Conservation (phyloP, 2,797 vertebrate species). For the Geotrypetes seraphini region DNA sequence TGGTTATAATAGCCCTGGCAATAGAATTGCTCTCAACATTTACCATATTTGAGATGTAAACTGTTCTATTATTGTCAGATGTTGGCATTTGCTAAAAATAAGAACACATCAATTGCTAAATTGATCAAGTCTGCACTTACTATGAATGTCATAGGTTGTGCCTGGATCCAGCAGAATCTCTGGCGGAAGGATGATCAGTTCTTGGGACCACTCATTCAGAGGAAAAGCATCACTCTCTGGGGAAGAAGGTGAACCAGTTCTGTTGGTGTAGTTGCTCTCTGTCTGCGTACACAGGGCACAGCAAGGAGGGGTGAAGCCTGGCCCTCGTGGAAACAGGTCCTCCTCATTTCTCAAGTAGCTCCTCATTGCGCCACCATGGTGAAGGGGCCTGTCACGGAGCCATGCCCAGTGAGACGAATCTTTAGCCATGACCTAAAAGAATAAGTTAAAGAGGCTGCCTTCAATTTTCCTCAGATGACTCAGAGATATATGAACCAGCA, state of each 20-base stretch:
- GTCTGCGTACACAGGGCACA: slow-evolving; percentile 10
- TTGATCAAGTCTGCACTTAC: slow-evolving; percentile 21
- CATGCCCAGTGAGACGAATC: slow-evolving; percentile 36
- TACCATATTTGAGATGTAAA: too few species aligned
- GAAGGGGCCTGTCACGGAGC: slow-evolving; percentile 15
- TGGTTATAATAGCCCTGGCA: too few species aligned
- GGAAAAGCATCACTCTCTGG: neutral
- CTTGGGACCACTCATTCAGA: neutral
- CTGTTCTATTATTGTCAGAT: too few species aligned
- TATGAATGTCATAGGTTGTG: slow-evolving; percentile 4
- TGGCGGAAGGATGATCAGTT: slow-evolving; percentile 6
- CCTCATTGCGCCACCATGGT: slow-evolving; percentile 33
- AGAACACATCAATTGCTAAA: too few species aligned
- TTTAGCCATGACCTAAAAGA: slow-evolving; percentile 41
- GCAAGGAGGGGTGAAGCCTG: slow-evolving; percentile 1
- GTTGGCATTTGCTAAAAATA: too few species aligned
- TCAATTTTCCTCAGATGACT: too few species aligned
- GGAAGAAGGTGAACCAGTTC: neutral
- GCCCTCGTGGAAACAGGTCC: slow-evolving; percentile 11
- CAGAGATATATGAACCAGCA: too few species aligned
- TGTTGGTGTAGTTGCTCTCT: neutral
- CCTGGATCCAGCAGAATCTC: slow-evolving; percentile 8
- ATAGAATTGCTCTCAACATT: too few species aligned
- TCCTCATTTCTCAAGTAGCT: slow-evolving; percentile 8
- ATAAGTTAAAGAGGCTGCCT: too few species aligned